Base-by-base conservation (phyloP, 1,140 invertebrate species). In the Drosophila kepulauana region DNA sequence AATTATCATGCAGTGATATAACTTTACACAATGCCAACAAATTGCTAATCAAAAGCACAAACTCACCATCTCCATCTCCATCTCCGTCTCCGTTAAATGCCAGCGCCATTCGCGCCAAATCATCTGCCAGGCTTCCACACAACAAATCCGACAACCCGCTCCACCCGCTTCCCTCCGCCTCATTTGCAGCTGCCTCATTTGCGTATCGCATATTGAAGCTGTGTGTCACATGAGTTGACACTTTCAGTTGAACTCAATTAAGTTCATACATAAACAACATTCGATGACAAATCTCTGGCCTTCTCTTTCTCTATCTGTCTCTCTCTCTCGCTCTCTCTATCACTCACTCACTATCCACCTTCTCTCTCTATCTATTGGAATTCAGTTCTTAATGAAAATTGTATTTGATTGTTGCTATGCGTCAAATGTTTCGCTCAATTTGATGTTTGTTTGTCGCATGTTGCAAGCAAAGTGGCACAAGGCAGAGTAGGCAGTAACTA, bases 181-280 rank as follows among this genome's bases (percentile, higher is more conserved):
- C 38, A 6, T 46, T 25, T 25, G 20, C 3, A 25, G 20, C 35
- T 43, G 10, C 13, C 45, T 56, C 62, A 79, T 72, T 82, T 79
- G 80, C 61, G 64, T 65, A 52, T 56, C 6, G 54, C 61, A 58
- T 46, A 61, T 73, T 67, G 61, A 58, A 71, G 75, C 72, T 72
- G 72, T 76, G 71, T 75, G 76, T 73, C 85, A 81, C 69, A 79
- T 90, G 85, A 89, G 68, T 81, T 89, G 85, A 89, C 85, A 90
- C 86, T 81, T 85, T 85, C 86, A 89, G 65, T 89, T 89, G 85
- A 89, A 90, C 85, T 77, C 85, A 89, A 89, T 89, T 89, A 89
- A 77, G 78, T 76, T 58, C 48, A 72, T 74, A 71, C 63, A 89
- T 75, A 88, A 88, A 84, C 85, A 88, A 88, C 70, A 70, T 69